Conservation (phyloP, 2,797 vertebrate species). For the Myotis myotis region DNA sequence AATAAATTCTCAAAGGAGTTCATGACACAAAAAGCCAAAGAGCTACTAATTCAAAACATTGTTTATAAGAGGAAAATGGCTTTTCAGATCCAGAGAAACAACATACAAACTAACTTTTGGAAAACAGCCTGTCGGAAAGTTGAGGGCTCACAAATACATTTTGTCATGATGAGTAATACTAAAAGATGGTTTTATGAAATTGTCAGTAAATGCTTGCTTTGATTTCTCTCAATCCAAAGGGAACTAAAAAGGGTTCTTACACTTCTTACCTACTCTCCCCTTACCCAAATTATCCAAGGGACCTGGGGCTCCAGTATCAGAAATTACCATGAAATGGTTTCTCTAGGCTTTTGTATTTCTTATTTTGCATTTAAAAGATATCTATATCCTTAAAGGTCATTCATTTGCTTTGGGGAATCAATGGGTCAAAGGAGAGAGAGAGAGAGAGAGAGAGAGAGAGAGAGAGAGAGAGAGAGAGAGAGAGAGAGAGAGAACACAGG, state of each 20-base stretch:
- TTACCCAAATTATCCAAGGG: conserved; percentile 24
- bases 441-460: too few species aligned
- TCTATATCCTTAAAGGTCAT: not conserved
- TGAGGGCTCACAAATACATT: conserved; percentile 43
- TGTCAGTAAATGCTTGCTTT: conserved; percentile 28
- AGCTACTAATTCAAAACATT: conserved; percentile 56
- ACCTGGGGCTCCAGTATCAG: not conserved
- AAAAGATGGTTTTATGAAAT: not conserved
- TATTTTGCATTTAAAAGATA: conserved; percentile 3
- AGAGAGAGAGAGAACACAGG: not conserved
- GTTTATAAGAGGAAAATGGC: conserved; percentile 56
- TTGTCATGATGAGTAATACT: conserved; percentile 16
- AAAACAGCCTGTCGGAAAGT: conserved; percentile 43
- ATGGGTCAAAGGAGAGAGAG: not conserved
- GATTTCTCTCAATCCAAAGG: not conserved
- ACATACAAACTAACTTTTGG: conserved; percentile 58
- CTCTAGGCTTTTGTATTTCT: not conserved
- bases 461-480: too few species aligned
- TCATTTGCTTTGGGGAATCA: not conserved
- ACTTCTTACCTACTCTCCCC: not conserved
- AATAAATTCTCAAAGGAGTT: conserved; percentile 12
- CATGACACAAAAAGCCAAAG: conserved; percentile 33
- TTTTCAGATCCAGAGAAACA: conserved; percentile 60
- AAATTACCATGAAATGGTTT: not conserved
- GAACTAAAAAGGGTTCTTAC: not conserved